Evolutionary conservation across 1,140 invertebrate genomes (phyloP).

Genomic region (Lasioglossum baleicum): DNA sequence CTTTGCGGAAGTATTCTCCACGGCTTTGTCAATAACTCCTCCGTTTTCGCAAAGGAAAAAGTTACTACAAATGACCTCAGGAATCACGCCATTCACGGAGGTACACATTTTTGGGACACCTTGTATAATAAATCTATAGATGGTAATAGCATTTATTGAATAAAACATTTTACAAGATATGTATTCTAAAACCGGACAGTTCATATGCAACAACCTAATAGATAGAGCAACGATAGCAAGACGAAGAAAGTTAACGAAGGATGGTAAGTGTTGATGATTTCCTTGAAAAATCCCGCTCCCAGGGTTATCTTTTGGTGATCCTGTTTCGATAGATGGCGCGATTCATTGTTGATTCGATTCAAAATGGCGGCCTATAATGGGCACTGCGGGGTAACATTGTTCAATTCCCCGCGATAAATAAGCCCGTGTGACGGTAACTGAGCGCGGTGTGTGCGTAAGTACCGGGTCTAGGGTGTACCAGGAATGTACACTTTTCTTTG

Average conservation of each 20-base stretch:
- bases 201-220: neutral
- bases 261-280: neutral
- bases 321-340: constrained; percentile 50
- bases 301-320: neutral
- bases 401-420: constrained; percentile 56
- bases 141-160: no score
- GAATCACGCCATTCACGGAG: no score
- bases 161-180: no score
- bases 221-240: neutral
- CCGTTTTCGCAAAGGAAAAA: no score
- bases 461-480: constrained; percentile 25
- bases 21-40: no score
- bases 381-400: constrained; percentile 63
- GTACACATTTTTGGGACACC: no score
- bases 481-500: constrained; percentile 51
- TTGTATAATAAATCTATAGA: no score
- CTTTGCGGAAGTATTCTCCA: no score
- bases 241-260: neutral
- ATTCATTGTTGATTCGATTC: constrained; percentile 71
- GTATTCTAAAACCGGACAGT: no score
- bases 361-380: constrained; percentile 74
- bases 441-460: constrained; percentile 20
- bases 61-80: no score
- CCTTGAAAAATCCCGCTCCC: constrained; percentile 32
- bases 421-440: constrained; percentile 44